Evolutionary conservation across 2,888 invertebrate genomes (phyloP).

Genomic region (Thyatira batis): DNA sequence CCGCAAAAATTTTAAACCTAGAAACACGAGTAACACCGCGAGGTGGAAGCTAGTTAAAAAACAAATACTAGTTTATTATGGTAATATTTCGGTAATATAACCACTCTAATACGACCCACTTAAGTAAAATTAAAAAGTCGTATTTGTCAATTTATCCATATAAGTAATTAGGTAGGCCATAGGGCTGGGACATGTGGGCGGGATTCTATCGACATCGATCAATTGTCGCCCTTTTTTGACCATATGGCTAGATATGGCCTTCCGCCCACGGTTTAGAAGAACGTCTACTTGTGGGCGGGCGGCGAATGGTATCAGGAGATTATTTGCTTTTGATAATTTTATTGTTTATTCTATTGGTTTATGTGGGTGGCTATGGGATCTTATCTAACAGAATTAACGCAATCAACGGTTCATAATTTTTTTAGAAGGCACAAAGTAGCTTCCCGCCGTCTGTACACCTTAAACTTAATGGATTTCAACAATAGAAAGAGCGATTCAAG

Average conservation of each 20-base stretch:
- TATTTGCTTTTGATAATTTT: background rate
- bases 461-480: too few species aligned
- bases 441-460: too few species aligned
- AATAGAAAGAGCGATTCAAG: too few species aligned
- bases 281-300: slow-evolving; percentile 25
- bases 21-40: too few species aligned
- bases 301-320: slow-evolving; percentile 15
- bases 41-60: too few species aligned
- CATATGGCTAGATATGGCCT: slow-evolving; percentile 48
- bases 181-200: slow-evolving; percentile 26
- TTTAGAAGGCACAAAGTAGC: too few species aligned
- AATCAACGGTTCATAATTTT: too few species aligned
- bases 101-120: background rate
- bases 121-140: background rate
- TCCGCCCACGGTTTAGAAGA: slow-evolving; percentile 25
- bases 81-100: background rate
- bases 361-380: background rate
- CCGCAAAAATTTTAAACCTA: too few species aligned
- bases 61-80: too few species aligned
- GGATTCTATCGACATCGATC: slow-evolving; percentile 2
- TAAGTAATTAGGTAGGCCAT: slow-evolving; percentile 7
- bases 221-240: slow-evolving; percentile 24
- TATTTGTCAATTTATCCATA: slow-evolving; percentile 1
- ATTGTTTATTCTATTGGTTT: background rate
- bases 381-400: background rate